These are phyloP conservation scores for Microctenopoma steveboyesi DNA, from an alignment of 2,797 vertebrate genomes.

Conservation along the genomic window DNA sequence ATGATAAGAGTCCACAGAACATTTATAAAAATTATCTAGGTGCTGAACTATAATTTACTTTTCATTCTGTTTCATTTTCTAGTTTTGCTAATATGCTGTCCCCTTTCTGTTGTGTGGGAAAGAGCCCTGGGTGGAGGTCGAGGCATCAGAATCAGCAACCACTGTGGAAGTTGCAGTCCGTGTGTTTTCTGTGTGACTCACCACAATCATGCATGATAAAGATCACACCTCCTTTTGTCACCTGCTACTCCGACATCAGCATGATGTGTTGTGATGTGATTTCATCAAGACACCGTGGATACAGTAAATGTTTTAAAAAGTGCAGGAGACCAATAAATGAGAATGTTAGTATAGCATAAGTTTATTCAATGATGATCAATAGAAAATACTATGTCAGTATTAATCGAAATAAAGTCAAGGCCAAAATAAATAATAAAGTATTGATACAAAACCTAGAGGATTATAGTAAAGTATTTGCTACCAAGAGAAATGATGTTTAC, in stretches of 20 bases:
- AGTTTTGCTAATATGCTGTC: slow-evolving; percentile 80
- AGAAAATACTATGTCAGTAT: slow-evolving; percentile 85
- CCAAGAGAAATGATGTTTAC: slow-evolving; percentile 81
- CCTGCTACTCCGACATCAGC: not conserved
- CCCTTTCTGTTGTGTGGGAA: slow-evolving; percentile 80
- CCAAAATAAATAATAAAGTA: slow-evolving; percentile 82
- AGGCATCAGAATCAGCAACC: slow-evolving; percentile 62
- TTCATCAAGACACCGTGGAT: not conserved
- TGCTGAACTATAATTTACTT: not conserved
- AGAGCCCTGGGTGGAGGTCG: slow-evolving; percentile 51
- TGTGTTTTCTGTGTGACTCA: slow-evolving; percentile 68
- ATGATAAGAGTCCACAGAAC: too few relatives aligned
- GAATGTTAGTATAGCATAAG: slow-evolving; percentile 74
- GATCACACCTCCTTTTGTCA: not conserved
- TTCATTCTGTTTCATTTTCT: slow-evolving; percentile 6
- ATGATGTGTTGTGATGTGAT: not conserved
- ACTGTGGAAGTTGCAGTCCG: slow-evolving; percentile 42
- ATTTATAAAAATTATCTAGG: too few relatives aligned
- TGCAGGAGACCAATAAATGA: slow-evolving; percentile 43
- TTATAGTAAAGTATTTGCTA: slow-evolving; percentile 85
- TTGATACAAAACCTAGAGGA: slow-evolving; percentile 84
- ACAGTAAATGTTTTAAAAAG: not conserved
- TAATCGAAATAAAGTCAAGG: slow-evolving; percentile 79
- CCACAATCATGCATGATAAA: not conserved
- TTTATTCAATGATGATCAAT: slow-evolving; percentile 86